Conservation (phyloP, 2,113 vertebrate genomes). For the Syngnathus scovelli region DNA sequence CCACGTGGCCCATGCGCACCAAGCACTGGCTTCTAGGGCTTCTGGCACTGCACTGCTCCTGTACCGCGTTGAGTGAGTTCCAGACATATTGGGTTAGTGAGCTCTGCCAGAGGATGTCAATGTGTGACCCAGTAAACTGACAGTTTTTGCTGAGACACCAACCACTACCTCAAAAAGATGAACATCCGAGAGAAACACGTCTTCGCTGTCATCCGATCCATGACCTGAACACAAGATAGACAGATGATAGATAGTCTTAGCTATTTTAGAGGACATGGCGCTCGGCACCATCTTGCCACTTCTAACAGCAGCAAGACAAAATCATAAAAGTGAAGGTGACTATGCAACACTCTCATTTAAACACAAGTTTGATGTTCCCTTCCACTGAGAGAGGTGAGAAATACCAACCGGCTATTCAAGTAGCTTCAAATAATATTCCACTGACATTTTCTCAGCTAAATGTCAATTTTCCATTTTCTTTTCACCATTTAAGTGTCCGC, state of each 20-base stretch:
- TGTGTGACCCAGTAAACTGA: constrained; percentile 54
- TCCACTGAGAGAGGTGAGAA: constrained; percentile 43
- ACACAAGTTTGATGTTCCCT: constrained; percentile 30
- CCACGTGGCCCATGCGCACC: constrained; percentile 48
- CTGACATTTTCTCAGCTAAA: constrained; percentile 11
- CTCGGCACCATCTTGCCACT: constrained; percentile 32
- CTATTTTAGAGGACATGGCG: constrained; percentile 16
- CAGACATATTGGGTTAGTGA: constrained; percentile 43
- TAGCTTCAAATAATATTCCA: constrained; percentile 20
- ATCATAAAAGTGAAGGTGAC: constrained; percentile 5
- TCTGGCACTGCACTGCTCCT: constrained; percentile 36
- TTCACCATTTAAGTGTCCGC: not conserved
- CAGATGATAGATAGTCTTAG: constrained; percentile 5
- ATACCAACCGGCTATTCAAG: constrained; percentile 31
- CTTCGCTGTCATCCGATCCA: not conserved
- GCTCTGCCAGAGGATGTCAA: constrained; percentile 58
- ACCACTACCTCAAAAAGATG: not conserved
- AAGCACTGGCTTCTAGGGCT: constrained; percentile 43
- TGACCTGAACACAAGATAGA: constrained; percentile 3
- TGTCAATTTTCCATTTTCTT: constrained; percentile 6
- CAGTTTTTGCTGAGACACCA: constrained; percentile 49
- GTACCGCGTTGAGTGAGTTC: constrained; percentile 45
- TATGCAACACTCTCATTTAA: constrained; percentile 36
- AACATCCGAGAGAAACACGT: constrained; percentile 10
- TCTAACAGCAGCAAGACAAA: constrained; percentile 28